phyloP scores from a whole-genome alignment of 30 jellyfish, hydroid and myxozoan genomes.

The Aurelia coerulea region DNA sequence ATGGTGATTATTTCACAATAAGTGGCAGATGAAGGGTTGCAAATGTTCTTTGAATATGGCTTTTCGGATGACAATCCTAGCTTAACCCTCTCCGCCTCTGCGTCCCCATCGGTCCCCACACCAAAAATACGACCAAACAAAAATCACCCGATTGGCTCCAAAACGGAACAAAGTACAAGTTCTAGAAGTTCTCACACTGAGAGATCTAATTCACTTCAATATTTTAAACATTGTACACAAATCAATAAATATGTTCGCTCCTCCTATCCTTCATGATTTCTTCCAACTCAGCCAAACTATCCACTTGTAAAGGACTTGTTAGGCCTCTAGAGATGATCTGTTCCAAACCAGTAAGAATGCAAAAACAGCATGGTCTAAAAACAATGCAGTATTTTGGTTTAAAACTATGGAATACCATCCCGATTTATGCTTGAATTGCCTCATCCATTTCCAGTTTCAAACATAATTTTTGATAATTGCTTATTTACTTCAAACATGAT shows the following conservation, averaged over 20 bases:
- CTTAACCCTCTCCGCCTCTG: no score
- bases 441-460: no score
- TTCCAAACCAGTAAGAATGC: neutral
- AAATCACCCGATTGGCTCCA: no score
- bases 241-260: slow-evolving; percentile 22
- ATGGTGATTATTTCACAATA: no score
- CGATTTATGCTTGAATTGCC: neutral
- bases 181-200: slow-evolving; percentile 31
- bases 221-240: slow-evolving; percentile 7
- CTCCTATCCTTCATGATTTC: slow-evolving; percentile 31
- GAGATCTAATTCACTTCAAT: slow-evolving; percentile 20
- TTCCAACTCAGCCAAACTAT: neutral
- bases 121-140: no score
- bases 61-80: no score
- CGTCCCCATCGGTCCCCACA: no score
- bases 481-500: neutral
- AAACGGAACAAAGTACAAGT: no score
- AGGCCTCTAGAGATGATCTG: neutral
- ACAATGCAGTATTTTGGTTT: no score
- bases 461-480: neutral
- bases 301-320: neutral
- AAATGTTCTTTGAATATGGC: no score
- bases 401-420: no score
- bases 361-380: neutral
- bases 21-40: no score